These are phyloP conservation scores for Microtus richardsoni DNA, from an alignment of 2,113 vertebrate species.

Conservation along the genomic window DNA sequence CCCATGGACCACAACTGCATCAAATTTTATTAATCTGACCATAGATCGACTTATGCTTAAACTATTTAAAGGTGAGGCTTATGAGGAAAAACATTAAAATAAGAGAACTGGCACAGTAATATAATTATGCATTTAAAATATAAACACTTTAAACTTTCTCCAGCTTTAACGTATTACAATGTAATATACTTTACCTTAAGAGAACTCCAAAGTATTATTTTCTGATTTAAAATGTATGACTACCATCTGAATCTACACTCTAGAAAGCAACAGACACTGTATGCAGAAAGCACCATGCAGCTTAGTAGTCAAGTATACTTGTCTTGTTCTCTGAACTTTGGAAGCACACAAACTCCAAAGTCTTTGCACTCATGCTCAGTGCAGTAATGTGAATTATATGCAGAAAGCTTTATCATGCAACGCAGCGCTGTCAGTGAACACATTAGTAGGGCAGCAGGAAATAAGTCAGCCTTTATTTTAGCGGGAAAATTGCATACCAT, in stretches of 20 bases:
- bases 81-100: constrained; percentile 49
- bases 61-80: constrained; percentile 34
- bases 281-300: constrained; percentile 65
- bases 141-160: constrained; percentile 31
- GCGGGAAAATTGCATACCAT: constrained; percentile 58
- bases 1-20: neutral
- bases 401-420: constrained; percentile 65
- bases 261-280: constrained; percentile 52
- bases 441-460: constrained; percentile 41
- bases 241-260: constrained; percentile 44
- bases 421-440: constrained; percentile 29
- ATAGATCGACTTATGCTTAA: neutral
- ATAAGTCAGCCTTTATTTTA: constrained; percentile 55
- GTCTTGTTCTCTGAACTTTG: constrained; percentile 59
- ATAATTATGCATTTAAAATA: constrained; percentile 39
- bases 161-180: neutral
- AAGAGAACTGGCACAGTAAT: neutral
- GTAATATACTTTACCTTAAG: constrained; percentile 74
- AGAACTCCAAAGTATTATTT: constrained; percentile 54
- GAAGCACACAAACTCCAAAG: constrained; percentile 15
- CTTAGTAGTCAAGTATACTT: constrained; percentile 51
- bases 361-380: constrained; percentile 32
- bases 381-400: constrained; percentile 42
- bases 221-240: constrained; percentile 41
- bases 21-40: neutral